phyloP scores from a whole-genome alignment of 2,797 vertebrate species.

The Champsocephalus gunnari region DNA sequence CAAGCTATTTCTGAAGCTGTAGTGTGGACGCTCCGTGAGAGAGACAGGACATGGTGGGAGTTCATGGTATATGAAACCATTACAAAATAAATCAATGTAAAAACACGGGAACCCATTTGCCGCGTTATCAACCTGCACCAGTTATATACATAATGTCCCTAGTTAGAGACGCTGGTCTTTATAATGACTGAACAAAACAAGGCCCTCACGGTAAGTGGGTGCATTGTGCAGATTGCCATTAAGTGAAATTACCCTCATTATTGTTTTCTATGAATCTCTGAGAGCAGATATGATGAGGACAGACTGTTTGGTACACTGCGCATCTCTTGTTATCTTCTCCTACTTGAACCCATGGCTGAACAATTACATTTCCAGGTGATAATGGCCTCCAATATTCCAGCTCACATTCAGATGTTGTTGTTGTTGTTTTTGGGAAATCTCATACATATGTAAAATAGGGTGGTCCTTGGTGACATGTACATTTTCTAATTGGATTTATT shows the following conservation, averaged over 20 bases:
- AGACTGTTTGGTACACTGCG: not conserved
- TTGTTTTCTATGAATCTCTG: not conserved
- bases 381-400: slow-evolving; percentile 1
- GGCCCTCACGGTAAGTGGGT: not conserved
- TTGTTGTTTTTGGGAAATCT: not conserved
- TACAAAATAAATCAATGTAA: too few species aligned
- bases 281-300: not conserved
- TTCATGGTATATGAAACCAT: too few species aligned
- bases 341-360: slow-evolving; percentile 8
- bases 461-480: too few species aligned
- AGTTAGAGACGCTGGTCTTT: not conserved
- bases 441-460: too few species aligned
- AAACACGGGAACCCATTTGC: not conserved
- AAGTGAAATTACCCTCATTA: not conserved
- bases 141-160: not conserved
- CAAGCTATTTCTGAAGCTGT: too few species aligned
- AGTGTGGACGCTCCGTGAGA: too few species aligned
- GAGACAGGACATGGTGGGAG: not conserved
- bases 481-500: too few species aligned
- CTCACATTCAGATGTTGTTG: not conserved
- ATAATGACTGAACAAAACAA: not conserved
- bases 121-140: not conserved
- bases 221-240: not conserved
- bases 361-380: slow-evolving; percentile 11
- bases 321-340: not conserved